Percentiles rank a stretch among this genome's conserved stretches.
phyloP scores from a whole-genome alignment of 2,888 invertebrate species.

The Clepsis dumicolana region DNA sequence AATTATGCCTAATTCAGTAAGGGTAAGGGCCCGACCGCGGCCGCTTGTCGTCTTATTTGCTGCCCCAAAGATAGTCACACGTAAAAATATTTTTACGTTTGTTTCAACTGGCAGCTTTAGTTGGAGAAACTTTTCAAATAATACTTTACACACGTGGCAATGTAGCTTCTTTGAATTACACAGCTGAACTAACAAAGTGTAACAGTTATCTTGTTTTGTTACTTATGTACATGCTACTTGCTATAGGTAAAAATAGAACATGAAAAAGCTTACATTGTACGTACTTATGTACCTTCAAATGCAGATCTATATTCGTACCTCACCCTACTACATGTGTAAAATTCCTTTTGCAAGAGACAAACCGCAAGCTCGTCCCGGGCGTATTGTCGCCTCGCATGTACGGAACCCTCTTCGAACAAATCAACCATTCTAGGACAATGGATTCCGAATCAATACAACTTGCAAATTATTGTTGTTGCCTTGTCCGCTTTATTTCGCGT shows the following conservation, averaged over 20 bases:
- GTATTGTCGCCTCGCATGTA: slow-evolving; percentile 32
- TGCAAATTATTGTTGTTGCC: slow-evolving; percentile 39
- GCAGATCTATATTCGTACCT: slow-evolving; percentile 4
- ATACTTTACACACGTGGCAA: not conserved
- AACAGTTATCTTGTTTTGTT: not conserved
- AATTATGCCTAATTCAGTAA: slow-evolving; percentile 37
- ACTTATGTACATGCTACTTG: too few relatives aligned
- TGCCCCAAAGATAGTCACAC: not conserved
- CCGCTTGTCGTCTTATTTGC: slow-evolving; percentile 8
- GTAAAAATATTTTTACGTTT: slow-evolving; percentile 14
- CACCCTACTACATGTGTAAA: slow-evolving; percentile 17
- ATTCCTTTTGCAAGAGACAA: slow-evolving; percentile 35
- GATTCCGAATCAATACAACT: slow-evolving; percentile 40
- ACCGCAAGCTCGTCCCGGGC: slow-evolving; percentile 25
- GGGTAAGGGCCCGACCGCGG: slow-evolving; percentile 25
- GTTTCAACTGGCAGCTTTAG: not conserved
- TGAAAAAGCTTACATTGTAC: not conserved
- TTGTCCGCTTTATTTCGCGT: slow-evolving; percentile 29
- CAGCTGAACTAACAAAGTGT: not conserved
- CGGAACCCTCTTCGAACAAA: slow-evolving; percentile 32
- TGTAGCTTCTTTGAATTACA: too few relatives aligned
- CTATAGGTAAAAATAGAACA: not conserved
- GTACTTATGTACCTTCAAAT: not conserved
- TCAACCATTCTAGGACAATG: slow-evolving; percentile 41
- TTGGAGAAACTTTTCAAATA: not conserved